Evolutionary conservation across 2,113 vertebrate species (phyloP).

Genomic region (Macaca fascicularis): T2T-MFA8v1.1 NC_088388.1:35438001-35438500

Average conservation of each 20-base stretch:
- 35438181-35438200: not conserved
- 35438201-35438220: not conserved
- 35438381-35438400: slow-evolving; percentile 39
- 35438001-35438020: not conserved
- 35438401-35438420: slow-evolving; percentile 49
- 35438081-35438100: not conserved
- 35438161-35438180: not conserved
- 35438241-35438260: not conserved
- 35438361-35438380: not conserved
- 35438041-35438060: not conserved
- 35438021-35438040: not conserved
- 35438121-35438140: not conserved
- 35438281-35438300: not conserved
- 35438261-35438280: not conserved
- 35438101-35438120: not conserved
- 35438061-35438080: not conserved
- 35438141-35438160: not conserved
- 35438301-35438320: slow-evolving; percentile 28
- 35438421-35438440: slow-evolving; percentile 68
- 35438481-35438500: slow-evolving; percentile 32
- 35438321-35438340: slow-evolving; percentile 61
- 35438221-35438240: not conserved
- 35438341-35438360: slow-evolving; percentile 49
- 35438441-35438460: slow-evolving; percentile 48
- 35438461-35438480: not conserved